phyloP scores from a whole-genome alignment of 2,888 invertebrate genomes.

The Tinea trinotella region DNA sequence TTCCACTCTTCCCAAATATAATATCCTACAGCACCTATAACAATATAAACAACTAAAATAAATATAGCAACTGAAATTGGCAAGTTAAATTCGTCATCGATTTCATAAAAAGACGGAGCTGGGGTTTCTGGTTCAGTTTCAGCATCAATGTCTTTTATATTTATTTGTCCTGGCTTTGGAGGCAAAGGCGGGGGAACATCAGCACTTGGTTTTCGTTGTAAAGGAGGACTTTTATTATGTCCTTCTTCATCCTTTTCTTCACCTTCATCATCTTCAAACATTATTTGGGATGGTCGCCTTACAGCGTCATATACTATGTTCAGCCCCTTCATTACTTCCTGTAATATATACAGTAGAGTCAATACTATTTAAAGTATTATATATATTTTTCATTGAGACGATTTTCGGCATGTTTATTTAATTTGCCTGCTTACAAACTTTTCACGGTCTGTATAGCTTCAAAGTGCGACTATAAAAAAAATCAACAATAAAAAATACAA shows the following conservation, averaged over 20 bases:
- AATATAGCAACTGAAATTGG: constrained; percentile 91
- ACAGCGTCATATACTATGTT: constrained; percentile 86
- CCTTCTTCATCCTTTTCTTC: constrained; percentile 30
- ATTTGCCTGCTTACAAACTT: too few relatives aligned
- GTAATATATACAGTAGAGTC: too few relatives aligned
- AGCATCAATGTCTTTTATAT: constrained; percentile 39
- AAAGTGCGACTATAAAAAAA: too few relatives aligned
- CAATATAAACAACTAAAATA: constrained; percentile 88
- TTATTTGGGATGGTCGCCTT: constrained; percentile 79
- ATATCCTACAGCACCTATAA: constrained; percentile 87
- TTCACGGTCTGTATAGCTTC: too few relatives aligned
- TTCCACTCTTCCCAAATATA: constrained; percentile 86
- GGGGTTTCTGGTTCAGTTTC: constrained; percentile 81
- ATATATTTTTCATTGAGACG: too few relatives aligned
- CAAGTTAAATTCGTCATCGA: constrained; percentile 95
- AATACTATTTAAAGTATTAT: too few relatives aligned
- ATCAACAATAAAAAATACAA: too few relatives aligned
- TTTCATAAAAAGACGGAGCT: constrained; percentile 82
- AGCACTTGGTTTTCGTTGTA: constrained; percentile 44
- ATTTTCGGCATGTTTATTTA: too few relatives aligned
- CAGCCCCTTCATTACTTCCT: constrained; percentile 89
- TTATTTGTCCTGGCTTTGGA: constrained; percentile 44
- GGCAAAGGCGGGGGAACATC: constrained; percentile 60
- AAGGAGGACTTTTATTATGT: constrained; percentile 31
- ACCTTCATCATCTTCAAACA: constrained; percentile 64